Evolutionary conservation across 2,888 invertebrate genomes (phyloP).

Genomic region (Trachelus stipa): DNA sequence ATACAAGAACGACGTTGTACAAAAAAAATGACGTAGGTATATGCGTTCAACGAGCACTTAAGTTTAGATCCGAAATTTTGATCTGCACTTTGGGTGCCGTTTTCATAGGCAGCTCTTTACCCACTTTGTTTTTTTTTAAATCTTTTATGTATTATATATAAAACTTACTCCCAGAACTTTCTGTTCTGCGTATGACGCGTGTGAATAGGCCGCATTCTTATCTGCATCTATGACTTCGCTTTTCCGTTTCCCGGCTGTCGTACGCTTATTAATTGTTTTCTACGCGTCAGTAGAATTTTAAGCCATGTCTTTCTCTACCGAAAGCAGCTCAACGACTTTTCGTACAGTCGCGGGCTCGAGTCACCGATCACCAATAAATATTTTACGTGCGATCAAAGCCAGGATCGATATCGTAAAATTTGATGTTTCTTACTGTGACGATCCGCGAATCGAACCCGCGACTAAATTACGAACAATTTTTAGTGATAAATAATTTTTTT

Average conservation of each 20-base stretch:
- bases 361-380: background rate
- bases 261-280: background rate
- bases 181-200: background rate
- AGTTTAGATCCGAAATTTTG: conserved; percentile 9
- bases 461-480: background rate
- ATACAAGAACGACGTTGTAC: background rate
- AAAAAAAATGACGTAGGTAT: background rate
- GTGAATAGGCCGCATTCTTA: background rate
- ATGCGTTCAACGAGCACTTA: background rate
- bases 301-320: background rate
- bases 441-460: background rate
- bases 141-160: background rate
- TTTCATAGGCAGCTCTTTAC: conserved; percentile 41
- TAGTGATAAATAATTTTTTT: background rate
- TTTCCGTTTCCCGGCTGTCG: background rate
- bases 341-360: background rate
- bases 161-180: background rate
- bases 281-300: background rate
- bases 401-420: background rate
- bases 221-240: background rate
- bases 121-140: background rate
- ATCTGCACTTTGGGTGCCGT: conserved; percentile 32
- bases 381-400: too few relatives aligned
- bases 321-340: background rate
- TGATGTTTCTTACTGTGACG: background rate